Evolutionary conservation across 2,888 invertebrate species (phyloP), one percentile per base, ranked within the genome.

Genomic region (Diplazon laetatorius): DNA sequence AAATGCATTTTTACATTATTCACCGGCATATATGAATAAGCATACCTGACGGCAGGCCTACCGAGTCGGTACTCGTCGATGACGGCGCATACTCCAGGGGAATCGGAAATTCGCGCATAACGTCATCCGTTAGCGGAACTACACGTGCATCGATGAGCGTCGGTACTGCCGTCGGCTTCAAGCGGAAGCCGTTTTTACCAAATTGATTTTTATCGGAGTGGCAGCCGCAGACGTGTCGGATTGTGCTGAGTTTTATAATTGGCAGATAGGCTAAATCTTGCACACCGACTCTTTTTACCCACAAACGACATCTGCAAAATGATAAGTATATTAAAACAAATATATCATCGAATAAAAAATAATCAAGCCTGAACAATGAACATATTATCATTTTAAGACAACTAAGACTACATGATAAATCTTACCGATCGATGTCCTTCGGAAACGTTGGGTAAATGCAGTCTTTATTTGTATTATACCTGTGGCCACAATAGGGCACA

Each of bases 211-310:
- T n/a, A 6, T 30, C 25, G 12, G 25, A 52, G 3, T 30, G 22
- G 12, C 52, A 30, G n/a, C 52, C 52, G n/a, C 52, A 52, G n/a
- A 52, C 30, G 12, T 25, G 25, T 5, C 52, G 20, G 2, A 52
- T 52, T 2, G 52, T 22, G 22, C 22, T 52, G 5, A 52, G n/a
- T 12, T 22, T 52, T 12, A 12, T n/a, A 3, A n/a, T n/a, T 12
- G 52, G 52, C 6, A 52, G 52, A 30, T 22, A 25, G 3, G 25
- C 52, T 4, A 52, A 52, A 52, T 52, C 52, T 30, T 52, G 25
- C 10, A 52, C 52, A 4, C 25, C 52, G 20, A 52, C 52, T 30
- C n/a, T 3, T n/a, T 14, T 22, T 14, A 52, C 25, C 25, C 52
- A 52, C 4, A 2, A 10, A 8, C 30, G 52, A 52, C 52, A 52